phyloP scores from a whole-genome alignment of 2,888 invertebrate genomes.

The Apamea monoglypha region DNA sequence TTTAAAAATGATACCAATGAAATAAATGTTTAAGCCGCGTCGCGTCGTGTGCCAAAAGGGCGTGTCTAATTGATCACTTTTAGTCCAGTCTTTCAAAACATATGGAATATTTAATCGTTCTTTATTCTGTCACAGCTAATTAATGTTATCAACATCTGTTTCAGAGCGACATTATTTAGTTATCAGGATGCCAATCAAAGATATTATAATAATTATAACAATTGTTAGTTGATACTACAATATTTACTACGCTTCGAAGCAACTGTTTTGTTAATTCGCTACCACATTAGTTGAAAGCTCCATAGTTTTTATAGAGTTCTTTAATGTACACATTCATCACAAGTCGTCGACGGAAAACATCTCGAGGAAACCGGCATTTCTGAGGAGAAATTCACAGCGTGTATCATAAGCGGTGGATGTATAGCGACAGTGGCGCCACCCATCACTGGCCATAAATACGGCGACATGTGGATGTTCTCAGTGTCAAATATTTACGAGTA shows the following conservation, averaged over 20 bases:
- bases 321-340: slow-evolving; percentile 61
- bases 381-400: slow-evolving; percentile 73
- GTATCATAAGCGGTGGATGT: slow-evolving; percentile 64
- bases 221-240: slow-evolving; percentile 1
- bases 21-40: slow-evolving; percentile 7
- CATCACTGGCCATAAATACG: slow-evolving; percentile 53
- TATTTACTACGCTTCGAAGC: neutral
- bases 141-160: slow-evolving; percentile 20
- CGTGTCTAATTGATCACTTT: slow-evolving; percentile 40
- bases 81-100: slow-evolving; percentile 29
- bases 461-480: slow-evolving; percentile 52
- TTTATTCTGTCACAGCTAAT: slow-evolving; percentile 15
- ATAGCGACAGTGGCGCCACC: slow-evolving; percentile 64
- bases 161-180: neutral
- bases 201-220: too few relatives aligned
- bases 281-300: slow-evolving; percentile 15
- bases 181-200: slow-evolving; percentile 1
- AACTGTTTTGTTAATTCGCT: neutral
- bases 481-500: slow-evolving; percentile 54
- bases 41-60: slow-evolving; percentile 37
- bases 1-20: slow-evolving; percentile 1
- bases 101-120: slow-evolving; percentile 15
- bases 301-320: slow-evolving; percentile 38
- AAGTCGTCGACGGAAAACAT: slow-evolving; percentile 69
- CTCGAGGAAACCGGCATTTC: slow-evolving; percentile 71